A percentile compares a stretch with the other conserved stretches of the same genome.
phyloP scores from a whole-genome alignment of 2,888 invertebrate species.

The Tethea ocularis region DNA sequence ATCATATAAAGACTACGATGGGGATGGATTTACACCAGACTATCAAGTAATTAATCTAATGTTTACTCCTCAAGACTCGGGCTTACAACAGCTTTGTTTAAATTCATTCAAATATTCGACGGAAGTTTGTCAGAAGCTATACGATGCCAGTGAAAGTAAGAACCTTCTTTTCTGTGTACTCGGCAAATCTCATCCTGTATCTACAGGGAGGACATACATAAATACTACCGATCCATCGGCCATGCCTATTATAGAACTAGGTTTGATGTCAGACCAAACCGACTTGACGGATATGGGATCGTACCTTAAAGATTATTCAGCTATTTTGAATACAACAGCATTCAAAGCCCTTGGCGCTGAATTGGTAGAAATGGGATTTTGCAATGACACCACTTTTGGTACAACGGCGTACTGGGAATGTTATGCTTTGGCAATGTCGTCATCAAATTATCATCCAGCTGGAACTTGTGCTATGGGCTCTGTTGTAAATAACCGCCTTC shows the following conservation, averaged over 20 bases:
- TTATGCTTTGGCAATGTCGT: slow-evolving; percentile 50
- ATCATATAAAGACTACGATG: slow-evolving; percentile 30
- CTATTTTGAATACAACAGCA: slow-evolving; percentile 34
- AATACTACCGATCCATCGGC: slow-evolving; percentile 32
- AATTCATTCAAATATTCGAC: slow-evolving; percentile 34
- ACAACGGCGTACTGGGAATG: slow-evolving; percentile 36
- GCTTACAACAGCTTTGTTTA: slow-evolving; percentile 34
- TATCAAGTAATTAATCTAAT: slow-evolving; percentile 35
- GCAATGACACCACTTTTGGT: slow-evolving; percentile 17
- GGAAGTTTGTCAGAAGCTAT: slow-evolving; percentile 37
- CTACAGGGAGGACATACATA: slow-evolving; percentile 24
- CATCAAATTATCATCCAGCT: slow-evolving; percentile 87
- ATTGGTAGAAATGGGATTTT: slow-evolving; percentile 34
- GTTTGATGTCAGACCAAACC: slow-evolving; percentile 12
- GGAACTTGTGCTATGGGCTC: slow-evolving; percentile 90
- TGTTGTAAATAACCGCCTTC: slow-evolving; percentile 85
- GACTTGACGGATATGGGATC: slow-evolving; percentile 37
- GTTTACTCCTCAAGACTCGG: slow-evolving; percentile 26
- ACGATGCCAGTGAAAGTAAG: slow-evolving; percentile 18
- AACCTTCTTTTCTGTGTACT: slow-evolving; percentile 16
- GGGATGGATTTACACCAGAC: slow-evolving; percentile 32
- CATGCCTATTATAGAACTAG: slow-evolving; percentile 22
- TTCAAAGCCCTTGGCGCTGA: slow-evolving; percentile 31
- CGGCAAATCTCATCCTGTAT: slow-evolving; percentile 29
- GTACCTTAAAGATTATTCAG: slow-evolving; percentile 35